A percentile compares a stretch with the other conserved stretches of the same genome.
Evolutionary conservation across 2,113 vertebrate genomes (phyloP).

Genomic region (Carassius auratus): DNA sequence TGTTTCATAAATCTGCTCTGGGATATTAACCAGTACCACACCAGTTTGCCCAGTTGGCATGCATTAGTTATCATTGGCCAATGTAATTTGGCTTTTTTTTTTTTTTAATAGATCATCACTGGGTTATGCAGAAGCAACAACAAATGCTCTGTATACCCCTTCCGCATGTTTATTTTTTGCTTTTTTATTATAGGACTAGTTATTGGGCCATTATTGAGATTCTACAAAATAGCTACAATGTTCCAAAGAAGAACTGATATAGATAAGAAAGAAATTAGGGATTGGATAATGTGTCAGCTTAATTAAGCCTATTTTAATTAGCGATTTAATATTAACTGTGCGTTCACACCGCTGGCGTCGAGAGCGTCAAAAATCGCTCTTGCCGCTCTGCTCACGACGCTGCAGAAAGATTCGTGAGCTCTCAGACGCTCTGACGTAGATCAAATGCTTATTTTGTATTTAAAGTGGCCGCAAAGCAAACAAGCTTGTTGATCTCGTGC

Average conservation of each 20-base stretch:
- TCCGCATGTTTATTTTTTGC: slow-evolving; percentile 40
- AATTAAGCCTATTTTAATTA: slow-evolving; percentile 39
- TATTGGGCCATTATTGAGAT: slow-evolving; percentile 29
- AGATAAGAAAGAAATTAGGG: neutral
- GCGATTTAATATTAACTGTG: slow-evolving; percentile 69
- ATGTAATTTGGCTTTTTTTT: slow-evolving; percentile 35
- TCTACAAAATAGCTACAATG: neutral
- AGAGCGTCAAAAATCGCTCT: too few species aligned
- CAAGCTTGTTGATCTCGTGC: too few species aligned
- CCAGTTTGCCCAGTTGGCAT: slow-evolving; percentile 87
- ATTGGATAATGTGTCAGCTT: neutral
- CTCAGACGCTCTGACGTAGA: too few species aligned
- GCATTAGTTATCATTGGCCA: slow-evolving; percentile 64
- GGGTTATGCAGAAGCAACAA: slow-evolving; percentile 17
- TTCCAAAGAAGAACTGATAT: neutral
- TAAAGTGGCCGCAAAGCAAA: too few species aligned
- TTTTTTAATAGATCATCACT: slow-evolving; percentile 28
- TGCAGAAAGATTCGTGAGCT: too few species aligned
- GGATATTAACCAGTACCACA: slow-evolving; percentile 71
- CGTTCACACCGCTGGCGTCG: too few species aligned
- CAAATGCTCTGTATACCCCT: slow-evolving; percentile 41
- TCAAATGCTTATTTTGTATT: too few species aligned
- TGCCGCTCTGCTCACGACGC: too few species aligned
- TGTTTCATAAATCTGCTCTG: slow-evolving; percentile 36
- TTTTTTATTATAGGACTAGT: slow-evolving; percentile 41